Conservation (phyloP, 2,113 vertebrate genomes). For the Apaloderma vittatum region DNA sequence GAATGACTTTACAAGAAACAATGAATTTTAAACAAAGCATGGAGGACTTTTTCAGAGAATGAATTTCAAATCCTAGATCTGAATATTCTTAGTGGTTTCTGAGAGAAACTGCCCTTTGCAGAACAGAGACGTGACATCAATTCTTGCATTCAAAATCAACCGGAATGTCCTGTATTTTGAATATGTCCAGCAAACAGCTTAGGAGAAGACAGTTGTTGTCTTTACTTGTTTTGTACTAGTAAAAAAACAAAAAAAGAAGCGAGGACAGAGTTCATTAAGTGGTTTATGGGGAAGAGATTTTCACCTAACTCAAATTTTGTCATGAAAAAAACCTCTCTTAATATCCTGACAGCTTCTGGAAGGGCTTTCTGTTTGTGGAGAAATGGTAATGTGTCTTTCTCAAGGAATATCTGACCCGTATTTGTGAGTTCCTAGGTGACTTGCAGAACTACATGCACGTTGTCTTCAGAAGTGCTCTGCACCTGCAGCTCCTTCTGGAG, state of each 20-base stretch:
- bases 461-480: neutral
- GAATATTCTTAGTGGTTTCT: neutral
- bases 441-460: fast-evolving
- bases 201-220: neutral
- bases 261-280: neutral
- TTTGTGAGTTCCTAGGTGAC: neutral
- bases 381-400: neutral
- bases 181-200: neutral
- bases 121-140: neutral
- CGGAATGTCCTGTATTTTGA: neutral
- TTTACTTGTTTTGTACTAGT: neutral
- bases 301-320: neutral
- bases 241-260: neutral
- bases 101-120: neutral
- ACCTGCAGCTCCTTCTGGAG: neutral
- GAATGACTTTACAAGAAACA: slow-evolving; percentile 52
- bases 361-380: neutral
- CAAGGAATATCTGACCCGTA: neutral
- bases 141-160: neutral
- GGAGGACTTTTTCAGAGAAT: slow-evolving; percentile 22
- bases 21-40: slow-evolving; percentile 59
- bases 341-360: neutral
- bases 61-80: slow-evolving; percentile 14
- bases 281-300: neutral
- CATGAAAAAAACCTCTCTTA: neutral